Base-by-base conservation (phyloP, 2,113 vertebrate species). In the Mixornis gularis region DNA sequence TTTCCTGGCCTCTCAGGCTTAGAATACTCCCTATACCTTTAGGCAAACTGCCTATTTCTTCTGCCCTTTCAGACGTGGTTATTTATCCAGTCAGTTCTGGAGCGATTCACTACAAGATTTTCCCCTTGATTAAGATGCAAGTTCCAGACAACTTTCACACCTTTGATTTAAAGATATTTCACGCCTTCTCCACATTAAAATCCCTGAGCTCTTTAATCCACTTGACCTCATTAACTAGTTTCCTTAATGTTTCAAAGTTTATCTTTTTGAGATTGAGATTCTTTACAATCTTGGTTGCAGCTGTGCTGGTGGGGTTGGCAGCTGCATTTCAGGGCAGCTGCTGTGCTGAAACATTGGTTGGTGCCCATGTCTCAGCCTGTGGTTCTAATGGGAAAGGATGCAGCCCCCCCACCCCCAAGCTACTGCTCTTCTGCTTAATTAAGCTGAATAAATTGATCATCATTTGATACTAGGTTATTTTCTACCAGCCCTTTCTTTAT, bases 81-180 rank as follows among this genome's bases (percentile, higher is more conserved):
- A 74, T 95, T 96, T 95, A 95, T 83, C 87, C 87, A 87, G 81
- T 32, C 79, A 70, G 93, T 55, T 91, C 90, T 70, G 79, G 34
- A 94, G 79, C 34, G 85, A 51, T 92, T 95, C 63, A 55, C 62
- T 46, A 18, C 85, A 87, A 91, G 92, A 95, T 94, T 79, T 95
- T 91, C 30, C 82, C 59, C 79, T 92, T 92, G 95, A 95, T 95
- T 96, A 96, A 95, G 95, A 95, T 94, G 90, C 93, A 91, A 94
- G 79, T 91, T 95, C 74, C 74, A 95, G 93, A 95, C 95, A 87
- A 79, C 84, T 96, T 96, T 95, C 93, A 92, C 95, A 96, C 95
- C 94, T 96, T 95, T 85, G 92, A 96, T 94, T 96, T 95, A 95
- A 95, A 96, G 93, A 95, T 91, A 95, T 96, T 96, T 96, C 90